phyloP scores from a whole-genome alignment of 2,113 vertebrate genomes.

The Datnioides undecimradiatus region DNA sequence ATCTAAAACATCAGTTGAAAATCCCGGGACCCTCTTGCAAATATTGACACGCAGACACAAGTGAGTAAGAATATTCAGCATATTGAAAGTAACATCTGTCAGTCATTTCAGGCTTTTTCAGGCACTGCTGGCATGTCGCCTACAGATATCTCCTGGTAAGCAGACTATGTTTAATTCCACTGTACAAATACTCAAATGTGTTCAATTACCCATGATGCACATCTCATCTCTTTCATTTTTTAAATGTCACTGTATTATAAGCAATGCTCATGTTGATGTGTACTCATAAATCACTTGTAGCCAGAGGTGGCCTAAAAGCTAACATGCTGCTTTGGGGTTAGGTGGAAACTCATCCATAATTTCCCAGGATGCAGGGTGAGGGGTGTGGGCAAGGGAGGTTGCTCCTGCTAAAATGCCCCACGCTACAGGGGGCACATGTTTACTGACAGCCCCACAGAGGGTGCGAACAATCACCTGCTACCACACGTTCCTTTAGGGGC shows the following conservation, averaged over 20 bases:
- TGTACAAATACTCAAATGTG: constrained; percentile 58
- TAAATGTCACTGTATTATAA: constrained; percentile 78
- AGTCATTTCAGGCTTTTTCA: constrained; percentile 43
- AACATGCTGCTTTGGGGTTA: constrained; percentile 74
- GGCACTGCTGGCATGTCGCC: constrained; percentile 17
- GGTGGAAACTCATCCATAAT: constrained; percentile 76
- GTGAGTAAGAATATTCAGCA: constrained; percentile 19
- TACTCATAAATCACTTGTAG: constrained; percentile 78
- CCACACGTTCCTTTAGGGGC: constrained; percentile 73
- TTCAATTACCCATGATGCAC: constrained; percentile 67
- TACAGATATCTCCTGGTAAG: constrained; percentile 39
- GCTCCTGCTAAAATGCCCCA: constrained; percentile 68
- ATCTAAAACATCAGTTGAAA: constrained; percentile 40
- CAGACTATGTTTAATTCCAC: constrained; percentile 48
- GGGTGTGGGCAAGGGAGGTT: constrained; percentile 58
- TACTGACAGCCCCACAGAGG: constrained; percentile 80
- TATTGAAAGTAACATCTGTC: constrained; percentile 56
- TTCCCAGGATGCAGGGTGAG: constrained; percentile 74
- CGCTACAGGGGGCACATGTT: constrained; percentile 80
- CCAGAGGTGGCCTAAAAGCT: constrained; percentile 75
- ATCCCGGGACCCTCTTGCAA: constrained; percentile 24
- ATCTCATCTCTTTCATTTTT: constrained; percentile 68
- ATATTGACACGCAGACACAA: constrained; percentile 18
- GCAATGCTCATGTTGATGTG: constrained; percentile 76
- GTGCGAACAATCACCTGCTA: constrained; percentile 80